phyloP scores from a whole-genome alignment of 2,797 vertebrate genomes.

The Pseudochirops cupreus region DNA sequence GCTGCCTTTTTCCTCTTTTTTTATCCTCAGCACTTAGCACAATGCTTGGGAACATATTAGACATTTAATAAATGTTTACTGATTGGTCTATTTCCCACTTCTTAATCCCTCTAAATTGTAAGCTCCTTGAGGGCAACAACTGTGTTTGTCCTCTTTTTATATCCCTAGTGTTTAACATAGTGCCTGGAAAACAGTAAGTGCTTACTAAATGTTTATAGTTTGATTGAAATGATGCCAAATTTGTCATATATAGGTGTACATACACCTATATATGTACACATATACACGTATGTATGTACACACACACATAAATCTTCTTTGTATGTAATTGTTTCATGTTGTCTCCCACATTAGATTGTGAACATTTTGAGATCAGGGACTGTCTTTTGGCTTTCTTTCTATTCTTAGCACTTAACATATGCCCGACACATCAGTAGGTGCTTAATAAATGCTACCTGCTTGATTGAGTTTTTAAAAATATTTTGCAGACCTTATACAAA shows the following conservation, averaged over 20 bases:
- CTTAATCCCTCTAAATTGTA: background rate
- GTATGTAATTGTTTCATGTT: background rate
- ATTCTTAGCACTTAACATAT: background rate
- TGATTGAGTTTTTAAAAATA: background rate
- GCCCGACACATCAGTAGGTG: background rate
- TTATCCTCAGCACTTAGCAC: background rate
- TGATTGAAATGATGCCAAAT: background rate
- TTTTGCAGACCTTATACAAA: background rate
- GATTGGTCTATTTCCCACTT: background rate
- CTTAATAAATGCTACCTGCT: background rate
- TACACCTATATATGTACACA: background rate
- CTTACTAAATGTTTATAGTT: background rate
- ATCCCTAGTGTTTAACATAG: background rate
- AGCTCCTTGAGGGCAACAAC: background rate
- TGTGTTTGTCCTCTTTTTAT: background rate
- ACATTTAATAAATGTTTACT: background rate
- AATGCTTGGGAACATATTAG: background rate
- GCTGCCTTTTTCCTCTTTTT: background rate
- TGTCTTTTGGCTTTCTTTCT: background rate
- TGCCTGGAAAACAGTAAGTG: background rate
- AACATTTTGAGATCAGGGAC: background rate
- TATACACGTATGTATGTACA: too few species aligned
- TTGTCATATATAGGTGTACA: background rate
- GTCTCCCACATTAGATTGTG: background rate
- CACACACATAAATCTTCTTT: background rate